Evolutionary conservation across 2,113 vertebrate genomes (phyloP).

Genomic region (Pseudorhombus dupliciocellatus): DNA sequence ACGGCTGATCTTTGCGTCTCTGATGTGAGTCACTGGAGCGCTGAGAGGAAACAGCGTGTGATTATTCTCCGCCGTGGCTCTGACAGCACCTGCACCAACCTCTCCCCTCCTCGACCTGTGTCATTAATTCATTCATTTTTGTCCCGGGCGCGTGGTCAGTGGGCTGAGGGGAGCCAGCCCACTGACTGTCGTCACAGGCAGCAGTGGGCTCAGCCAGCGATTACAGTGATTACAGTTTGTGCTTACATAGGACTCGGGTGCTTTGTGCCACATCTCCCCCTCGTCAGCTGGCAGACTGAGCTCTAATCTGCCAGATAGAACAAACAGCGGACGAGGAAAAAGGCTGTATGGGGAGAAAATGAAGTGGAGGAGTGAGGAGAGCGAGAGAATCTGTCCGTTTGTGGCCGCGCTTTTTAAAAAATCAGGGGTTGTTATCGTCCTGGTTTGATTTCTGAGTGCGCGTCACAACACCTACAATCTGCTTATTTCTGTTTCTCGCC

Average conservation of each 20-base stretch:
- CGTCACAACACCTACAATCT: background rate
- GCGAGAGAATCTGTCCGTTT: background rate
- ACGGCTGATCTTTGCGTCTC: constrained; percentile 30
- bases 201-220: constrained; percentile 69
- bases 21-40: constrained; percentile 46
- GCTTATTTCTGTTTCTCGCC: background rate
- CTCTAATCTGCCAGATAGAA: constrained; percentile 69
- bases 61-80: constrained; percentile 32
- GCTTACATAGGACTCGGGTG: constrained; percentile 73
- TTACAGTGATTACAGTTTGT: constrained; percentile 77
- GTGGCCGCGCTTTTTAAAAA: constrained; percentile 17
- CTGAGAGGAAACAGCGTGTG: constrained; percentile 43
- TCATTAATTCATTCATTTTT: constrained; percentile 23
- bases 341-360: background rate
- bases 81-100: constrained; percentile 30
- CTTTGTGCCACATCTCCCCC: constrained; percentile 70
- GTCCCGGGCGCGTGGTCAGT: constrained; percentile 36
- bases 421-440: background rate
- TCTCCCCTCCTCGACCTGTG: background rate
- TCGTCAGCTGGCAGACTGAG: constrained; percentile 71
- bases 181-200: constrained; percentile 62
- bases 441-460: background rate
- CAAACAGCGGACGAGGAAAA: constrained; percentile 65
- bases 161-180: constrained; percentile 31
- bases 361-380: constrained; percentile 11